Evolutionary conservation across 2,797 vertebrate genomes (phyloP).

Genomic region (Cyprinella venusta): DNA sequence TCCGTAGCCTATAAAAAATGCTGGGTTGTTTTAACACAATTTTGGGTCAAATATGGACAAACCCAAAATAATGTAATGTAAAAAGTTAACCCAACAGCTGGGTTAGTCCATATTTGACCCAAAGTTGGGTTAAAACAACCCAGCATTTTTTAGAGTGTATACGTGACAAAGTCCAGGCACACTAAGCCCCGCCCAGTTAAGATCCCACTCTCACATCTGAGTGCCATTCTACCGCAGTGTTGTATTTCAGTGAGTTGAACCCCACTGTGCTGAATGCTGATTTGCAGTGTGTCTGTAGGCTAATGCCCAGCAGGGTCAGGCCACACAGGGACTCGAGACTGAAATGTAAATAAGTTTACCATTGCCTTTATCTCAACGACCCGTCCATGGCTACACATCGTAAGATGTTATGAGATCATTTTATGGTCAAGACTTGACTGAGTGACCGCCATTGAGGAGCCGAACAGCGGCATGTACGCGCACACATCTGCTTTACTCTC

Average conservation of each 20-base stretch:
- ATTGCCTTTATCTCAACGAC: background rate
- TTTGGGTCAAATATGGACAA: no score
- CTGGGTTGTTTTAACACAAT: no score
- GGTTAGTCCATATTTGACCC: no score
- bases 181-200: background rate
- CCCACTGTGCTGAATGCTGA: background rate
- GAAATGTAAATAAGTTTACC: background rate
- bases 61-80: no score
- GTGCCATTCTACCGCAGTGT: background rate
- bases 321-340: background rate
- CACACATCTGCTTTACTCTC: background rate
- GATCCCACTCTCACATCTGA: background rate
- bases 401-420: background rate
- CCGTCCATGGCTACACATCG: background rate
- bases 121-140: no score
- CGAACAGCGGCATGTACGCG: slow-evolving; percentile 65
- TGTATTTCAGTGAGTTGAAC: background rate
- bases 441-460: slow-evolving; percentile 83
- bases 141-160: no score
- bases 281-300: background rate
- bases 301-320: background rate
- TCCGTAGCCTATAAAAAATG: background rate
- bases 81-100: no score
- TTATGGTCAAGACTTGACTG: slow-evolving; percentile 57
- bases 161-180: background rate